Evolutionary conservation across 2,888 invertebrate genomes (phyloP), one percentile per base, ranked within the genome.

Genomic region (Troides aeacus): DNA sequence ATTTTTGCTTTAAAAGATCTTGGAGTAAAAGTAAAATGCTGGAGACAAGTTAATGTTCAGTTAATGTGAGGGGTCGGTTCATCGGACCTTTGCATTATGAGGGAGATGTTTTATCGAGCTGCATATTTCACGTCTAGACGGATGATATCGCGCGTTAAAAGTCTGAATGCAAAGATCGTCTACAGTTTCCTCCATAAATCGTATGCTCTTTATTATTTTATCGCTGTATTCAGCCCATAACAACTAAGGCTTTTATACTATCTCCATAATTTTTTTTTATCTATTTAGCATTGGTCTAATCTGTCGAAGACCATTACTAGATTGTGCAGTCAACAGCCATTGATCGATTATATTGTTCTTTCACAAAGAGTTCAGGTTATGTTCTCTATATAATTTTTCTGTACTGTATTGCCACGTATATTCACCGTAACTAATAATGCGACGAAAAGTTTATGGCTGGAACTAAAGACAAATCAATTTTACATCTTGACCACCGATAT

Each of bases 71-170:
- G 84, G 84, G 89, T 86, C 88, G 78, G 89, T 88, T 90, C 89
- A 87, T 87, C 85, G 88, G 89, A 86, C 88, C 81, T 77, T 76
- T 75, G 76, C 76, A 74, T 74, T 77, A 76, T 74, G 74, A 75
- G 78, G 80, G 80, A 79, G 78, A 78, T 76, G 76, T 76, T 78
- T 76, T 74, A 75, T 74, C 74, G 72, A 73, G 74, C 77, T 83
- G 81, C 82, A 86, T 85, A 84, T 84, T 80, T 78, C 74, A 75
- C 73, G 83, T 84, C 83, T 84, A 84, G 89, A 88, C 88, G 73
- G 72, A 71, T 72, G 64, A 68, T 60, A 64, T 68, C 24, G 21
- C 53, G 57, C 58, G 17, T 62, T 63, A 64, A 71, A 30, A 21
- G 61, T 53, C 24, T 24, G 36, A 53, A 61, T 60, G 53, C 60